Base-by-base conservation (phyloP, 1,140 invertebrate species). In the Meteorus sp. region DNA sequence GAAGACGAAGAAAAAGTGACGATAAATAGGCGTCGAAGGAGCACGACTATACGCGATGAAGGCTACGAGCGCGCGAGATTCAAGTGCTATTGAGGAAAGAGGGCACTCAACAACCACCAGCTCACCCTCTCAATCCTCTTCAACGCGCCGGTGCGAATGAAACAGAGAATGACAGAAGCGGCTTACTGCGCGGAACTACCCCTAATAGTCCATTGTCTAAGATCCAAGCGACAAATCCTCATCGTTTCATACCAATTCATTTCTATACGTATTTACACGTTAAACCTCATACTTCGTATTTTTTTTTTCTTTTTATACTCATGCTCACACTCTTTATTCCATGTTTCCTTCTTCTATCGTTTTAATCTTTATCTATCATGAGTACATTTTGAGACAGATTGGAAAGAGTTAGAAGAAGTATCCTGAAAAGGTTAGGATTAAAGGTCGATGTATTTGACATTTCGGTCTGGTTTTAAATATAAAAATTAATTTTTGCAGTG, bases 131-230 rank as follows among this genome's bases (percentile, higher is more conserved):
- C 54, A 53, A 61, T 57, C 55, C 60, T 44, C 47, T 23, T 7
- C 20, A 41, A 43, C 33, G 47, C 29, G 31, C 43, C 17, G 22
- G 39, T 54, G 27, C 29, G 35, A 9, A 17, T 20, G 22, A 48
- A 20, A 52, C 52, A 33, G 37, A 22, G 27, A 39, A 31, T 45
- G 48, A 45, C 31, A 55, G 47, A 59, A 56, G 59, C 60, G 45
- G 63, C 63, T 65, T 65, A 65, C 63, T n/a, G n/a, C 57, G 58
- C 51, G 54, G 39, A 65, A 65, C 63, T 62, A 57, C 58, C 60
- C 60, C 35, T 65, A 65, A 65, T 65, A 65, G 63, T 65, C 63
- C 50, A 65, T 65, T 65, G 63, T 65, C 63, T 65, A 65, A 65
- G 60, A 62, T 59, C 57, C 54, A 50, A 56, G 57, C 58, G 57